Evolutionary conservation across 2,797 vertebrate genomes (phyloP).

Genomic region (Hipposideros larvatus): DNA sequence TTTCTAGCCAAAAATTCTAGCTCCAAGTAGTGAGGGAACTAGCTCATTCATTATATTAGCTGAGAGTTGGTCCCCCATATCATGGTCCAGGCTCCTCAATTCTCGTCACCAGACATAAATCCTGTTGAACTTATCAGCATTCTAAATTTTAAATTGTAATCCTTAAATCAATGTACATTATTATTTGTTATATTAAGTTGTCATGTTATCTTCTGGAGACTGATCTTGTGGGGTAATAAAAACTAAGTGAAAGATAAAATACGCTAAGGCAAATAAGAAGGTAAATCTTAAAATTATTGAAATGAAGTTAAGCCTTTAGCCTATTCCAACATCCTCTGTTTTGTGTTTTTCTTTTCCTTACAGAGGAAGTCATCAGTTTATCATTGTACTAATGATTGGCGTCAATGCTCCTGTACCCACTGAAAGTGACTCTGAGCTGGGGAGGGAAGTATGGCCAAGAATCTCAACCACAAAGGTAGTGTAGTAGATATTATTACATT

Average conservation of each 20-base stretch:
- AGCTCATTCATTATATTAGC: neutral
- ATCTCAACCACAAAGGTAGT: constrained; percentile 19
- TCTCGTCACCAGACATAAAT: neutral
- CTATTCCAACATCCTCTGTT: neutral
- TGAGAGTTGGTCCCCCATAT: neutral
- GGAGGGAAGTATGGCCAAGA: neutral
- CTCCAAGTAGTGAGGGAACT: neutral
- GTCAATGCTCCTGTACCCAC: neutral
- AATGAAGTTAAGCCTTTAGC: constrained; percentile 35
- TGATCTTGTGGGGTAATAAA: neutral
- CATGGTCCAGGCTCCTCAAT: neutral
- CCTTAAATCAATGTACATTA: constrained; percentile 16
- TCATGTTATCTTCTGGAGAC: neutral
- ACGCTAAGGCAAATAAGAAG: constrained; percentile 26
- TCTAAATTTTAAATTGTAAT: constrained; percentile 55
- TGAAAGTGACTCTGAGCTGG: constrained; percentile 17
- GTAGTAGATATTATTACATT: neutral
- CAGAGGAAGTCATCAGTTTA: neutral
- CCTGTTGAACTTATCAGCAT: neutral
- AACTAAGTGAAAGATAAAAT: constrained; percentile 28
- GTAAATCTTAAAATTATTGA: constrained; percentile 1
- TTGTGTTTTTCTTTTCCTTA: neutral
- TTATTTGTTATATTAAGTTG: constrained; percentile 44
- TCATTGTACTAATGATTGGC: neutral
- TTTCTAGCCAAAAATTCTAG: neutral